Evolutionary conservation across 1,140 invertebrate species (phyloP), one percentile per base, ranked within the genome.

Genomic region (Drosophila ambigua): DNA sequence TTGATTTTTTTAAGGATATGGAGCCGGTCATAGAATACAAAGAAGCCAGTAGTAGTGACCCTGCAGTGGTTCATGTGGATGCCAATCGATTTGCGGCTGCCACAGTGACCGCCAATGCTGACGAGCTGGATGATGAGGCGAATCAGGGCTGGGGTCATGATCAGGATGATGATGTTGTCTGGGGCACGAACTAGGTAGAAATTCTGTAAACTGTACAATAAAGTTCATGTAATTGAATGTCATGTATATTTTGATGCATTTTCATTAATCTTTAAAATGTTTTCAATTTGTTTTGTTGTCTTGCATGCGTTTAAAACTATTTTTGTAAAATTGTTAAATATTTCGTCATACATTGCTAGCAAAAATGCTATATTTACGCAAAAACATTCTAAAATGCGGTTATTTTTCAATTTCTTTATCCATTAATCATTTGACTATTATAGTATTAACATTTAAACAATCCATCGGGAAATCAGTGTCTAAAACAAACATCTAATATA

Each of bases 1-100:
- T 95, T 77, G 95, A 97, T 83, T 96, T 96, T 74, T 97, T 97
- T 79, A 95, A 95, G 54, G 96, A 97, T 83, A 97, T 97, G 96
- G 95, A 95, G 75, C 96, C 96, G 5, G 93, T 96, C 5, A 96
- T 97, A 76, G 93, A 95, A 50, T 13, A 94, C 94, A 73, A 93
- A 94, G 52, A 94, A 72, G 93, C 94, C 7, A 49, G 31, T 8
- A 52, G 8, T 31, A 64, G 28, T 39, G 67, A 46, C 20, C 1
- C 44, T 0, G 8, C 53, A 5, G 68, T 81, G 4, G 54, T 90
- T 2, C 49, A 68, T 45, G 46, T 90, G 4, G 77, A 90, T 53
- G 65, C 63, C 16, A 81, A 63, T 54, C 82, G 90, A 11, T 91
- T 91, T 72, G 85, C 78, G 13, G 82, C 84, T n/a, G 35, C 55